Evolutionary conservation across 2,888 invertebrate genomes (phyloP), one percentile per base, ranked within the genome.

Genomic region (Bombylius discolor): DNA sequence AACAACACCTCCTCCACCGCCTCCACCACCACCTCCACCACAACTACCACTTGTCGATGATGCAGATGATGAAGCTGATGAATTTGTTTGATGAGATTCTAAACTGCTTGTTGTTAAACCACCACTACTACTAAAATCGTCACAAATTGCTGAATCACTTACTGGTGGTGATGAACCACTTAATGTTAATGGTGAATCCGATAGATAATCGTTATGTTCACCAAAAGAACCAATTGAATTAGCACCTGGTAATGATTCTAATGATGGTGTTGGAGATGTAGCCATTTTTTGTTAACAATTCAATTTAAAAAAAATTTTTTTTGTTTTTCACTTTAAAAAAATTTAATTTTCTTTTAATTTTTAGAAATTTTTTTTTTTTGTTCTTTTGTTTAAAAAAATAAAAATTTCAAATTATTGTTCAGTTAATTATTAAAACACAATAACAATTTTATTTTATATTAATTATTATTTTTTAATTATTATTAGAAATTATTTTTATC

Each of bases 141-240:
- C 85, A 78, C 84, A 84, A 79, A 88, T 87, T 71, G 85, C 87
- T 68, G 87, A 87, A 74, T 88, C 88, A 71, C 87, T 87, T 69
- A 84, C 87, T 64, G 89, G 89, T 60, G 90, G 89, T 70, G 89
- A 89, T 67, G 90, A 90, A 69, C 89, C 89, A 78, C 88, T 89
- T 68, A 89, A 81, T 67, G 89, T 89, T 72, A 89, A 76, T 69
- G 89, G 89, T 52, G 84, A 84, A 72, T 83, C 83, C 65, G 79
- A 82, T 67, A 87, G 80, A 73, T 86, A 83, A 75, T 88, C 87
- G 77, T 82, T 82, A 75, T 85, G 86, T 76, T 88, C 88, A 65
- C 81, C 78, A 74, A 86, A 84, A 70, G 90, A 90, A 81, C 89
- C 89, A 79, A 90, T 86, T 73, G 90, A 89, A 80, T 89, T 89